These are phyloP conservation scores for Hippasteria phrygiana DNA, from an alignment of 53 echinoderm and acorn worm genomes.

Conservation along the genomic window DNA sequence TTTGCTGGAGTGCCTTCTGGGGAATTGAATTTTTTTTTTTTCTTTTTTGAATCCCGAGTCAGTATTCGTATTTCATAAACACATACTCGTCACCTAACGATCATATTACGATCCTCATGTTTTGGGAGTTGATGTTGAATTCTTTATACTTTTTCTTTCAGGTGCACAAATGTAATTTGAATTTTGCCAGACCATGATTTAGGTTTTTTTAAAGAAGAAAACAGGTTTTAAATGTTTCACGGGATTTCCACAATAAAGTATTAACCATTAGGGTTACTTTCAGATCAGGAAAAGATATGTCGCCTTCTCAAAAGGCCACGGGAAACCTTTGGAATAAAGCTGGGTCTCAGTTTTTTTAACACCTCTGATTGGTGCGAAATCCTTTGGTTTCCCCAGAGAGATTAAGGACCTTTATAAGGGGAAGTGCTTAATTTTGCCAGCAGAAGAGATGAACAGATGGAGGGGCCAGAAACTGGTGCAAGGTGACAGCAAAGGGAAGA, in stretches of 20 bases:
- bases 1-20: not conserved
- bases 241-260: too few species aligned
- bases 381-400: conserved; percentile 19
- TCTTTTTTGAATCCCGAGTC: conserved; percentile 14
- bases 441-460: conserved; percentile 62
- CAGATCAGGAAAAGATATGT: not conserved
- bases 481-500: conserved; percentile 5
- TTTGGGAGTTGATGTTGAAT: not conserved
- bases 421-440: conserved; percentile 27
- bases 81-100: conserved; percentile 17
- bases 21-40: conserved; percentile 49
- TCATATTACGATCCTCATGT: not conserved
- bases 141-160: not conserved
- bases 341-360: conserved; percentile 36
- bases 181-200: too few species aligned
- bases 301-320: not conserved
- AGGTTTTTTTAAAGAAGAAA: too few species aligned
- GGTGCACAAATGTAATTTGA: too few species aligned
- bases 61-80: conserved; percentile 19
- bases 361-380: conserved; percentile 56
- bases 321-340: not conserved
- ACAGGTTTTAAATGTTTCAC: too few species aligned
- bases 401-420: not conserved
- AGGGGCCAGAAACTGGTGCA: not conserved
- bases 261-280: too few species aligned